phyloP scores from a whole-genome alignment of 2,113 vertebrate species.

The Ginglymostoma cirratum region DNA sequence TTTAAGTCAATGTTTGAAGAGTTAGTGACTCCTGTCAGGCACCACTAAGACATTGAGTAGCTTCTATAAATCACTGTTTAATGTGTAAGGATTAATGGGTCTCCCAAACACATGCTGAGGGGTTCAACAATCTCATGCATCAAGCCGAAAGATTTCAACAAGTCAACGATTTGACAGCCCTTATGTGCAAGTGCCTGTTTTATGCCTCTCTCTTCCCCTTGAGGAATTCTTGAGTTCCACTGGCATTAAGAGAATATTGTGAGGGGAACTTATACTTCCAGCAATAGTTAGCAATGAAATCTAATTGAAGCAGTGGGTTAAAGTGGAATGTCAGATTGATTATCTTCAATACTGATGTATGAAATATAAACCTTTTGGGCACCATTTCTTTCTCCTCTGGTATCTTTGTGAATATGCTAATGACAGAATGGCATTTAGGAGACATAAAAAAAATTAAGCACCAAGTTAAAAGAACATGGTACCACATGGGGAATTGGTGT shows the following conservation, averaged over 20 bases:
- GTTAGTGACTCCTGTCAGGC: not conserved
- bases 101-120: not conserved
- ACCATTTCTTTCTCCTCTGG: constrained; percentile 47
- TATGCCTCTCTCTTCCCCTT: not conserved
- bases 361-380: constrained; percentile 33
- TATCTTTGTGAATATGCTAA: constrained; percentile 52
- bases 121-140: not conserved
- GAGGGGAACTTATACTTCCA: not conserved
- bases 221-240: not conserved
- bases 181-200: not conserved
- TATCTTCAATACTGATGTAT: constrained; percentile 1
- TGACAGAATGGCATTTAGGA: constrained; percentile 47
- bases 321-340: not conserved
- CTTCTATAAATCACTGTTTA: not conserved
- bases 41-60: not conserved
- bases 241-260: not conserved
- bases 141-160: not conserved
- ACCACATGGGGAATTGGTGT: not conserved
- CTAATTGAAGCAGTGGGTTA: not conserved
- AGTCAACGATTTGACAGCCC: not conserved
- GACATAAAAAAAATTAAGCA: constrained; percentile 46
- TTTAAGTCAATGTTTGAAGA: not conserved
- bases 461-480: not conserved
- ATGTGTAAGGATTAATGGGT: not conserved
- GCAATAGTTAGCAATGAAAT: not conserved